phyloP scores from a whole-genome alignment of 1,140 invertebrate genomes.

The Rhagoletis pomonella region DNA sequence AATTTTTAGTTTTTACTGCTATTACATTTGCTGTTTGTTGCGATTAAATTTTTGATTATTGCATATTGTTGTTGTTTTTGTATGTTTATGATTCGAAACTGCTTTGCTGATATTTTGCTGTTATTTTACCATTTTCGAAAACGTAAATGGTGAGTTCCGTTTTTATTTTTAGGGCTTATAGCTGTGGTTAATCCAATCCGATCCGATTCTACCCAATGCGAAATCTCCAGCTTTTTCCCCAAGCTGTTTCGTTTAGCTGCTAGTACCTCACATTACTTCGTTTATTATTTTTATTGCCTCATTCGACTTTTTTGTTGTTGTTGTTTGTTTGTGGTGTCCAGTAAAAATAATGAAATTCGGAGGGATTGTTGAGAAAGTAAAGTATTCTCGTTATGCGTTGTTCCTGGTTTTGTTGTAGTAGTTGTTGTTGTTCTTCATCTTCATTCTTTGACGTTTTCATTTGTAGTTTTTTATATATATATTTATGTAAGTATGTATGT shows the following conservation, averaged over 20 bases:
- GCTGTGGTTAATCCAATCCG: not conserved
- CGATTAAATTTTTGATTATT: not conserved
- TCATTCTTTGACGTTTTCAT: not conserved
- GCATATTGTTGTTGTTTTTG: not conserved
- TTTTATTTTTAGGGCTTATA: not conserved
- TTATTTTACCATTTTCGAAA: not conserved
- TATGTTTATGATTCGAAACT: not conserved
- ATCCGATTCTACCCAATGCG: too few species aligned
- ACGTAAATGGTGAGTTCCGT: not conserved
- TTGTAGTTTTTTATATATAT: not conserved
- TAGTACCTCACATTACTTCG: not conserved
- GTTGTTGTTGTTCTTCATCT: not conserved
- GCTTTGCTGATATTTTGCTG: not conserved
- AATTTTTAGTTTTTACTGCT: constrained; percentile 66
- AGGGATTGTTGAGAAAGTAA: constrained; percentile 56
- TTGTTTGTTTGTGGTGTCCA: constrained; percentile 13
- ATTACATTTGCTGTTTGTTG: constrained; percentile 5
- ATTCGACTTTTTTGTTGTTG: not conserved
- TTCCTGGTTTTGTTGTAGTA: constrained; percentile 50
- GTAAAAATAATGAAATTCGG: constrained; percentile 56
- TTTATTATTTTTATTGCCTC: constrained; percentile 26
- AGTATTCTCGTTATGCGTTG: constrained; percentile 51
- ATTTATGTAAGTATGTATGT: too few species aligned
- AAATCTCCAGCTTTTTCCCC: not conserved
- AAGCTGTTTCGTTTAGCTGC: not conserved